Conservation (phyloP, 1,140 invertebrate species). For the Drosophila kepulauana region DNA sequence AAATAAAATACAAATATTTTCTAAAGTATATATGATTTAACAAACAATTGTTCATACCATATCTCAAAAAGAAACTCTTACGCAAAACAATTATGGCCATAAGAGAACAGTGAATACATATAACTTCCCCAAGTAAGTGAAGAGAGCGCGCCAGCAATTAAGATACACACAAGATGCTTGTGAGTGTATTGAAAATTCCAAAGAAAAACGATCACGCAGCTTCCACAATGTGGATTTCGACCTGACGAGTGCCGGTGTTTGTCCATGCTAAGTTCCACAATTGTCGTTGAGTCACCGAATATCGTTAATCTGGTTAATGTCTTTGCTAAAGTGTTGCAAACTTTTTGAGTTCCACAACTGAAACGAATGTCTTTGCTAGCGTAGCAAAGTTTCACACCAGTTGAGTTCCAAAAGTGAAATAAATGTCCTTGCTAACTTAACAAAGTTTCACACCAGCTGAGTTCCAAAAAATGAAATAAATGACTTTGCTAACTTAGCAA, state of each 20-base stretch:
- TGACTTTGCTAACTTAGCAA: neutral
- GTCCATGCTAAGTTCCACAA: neutral
- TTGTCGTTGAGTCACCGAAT: neutral
- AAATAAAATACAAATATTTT: neutral
- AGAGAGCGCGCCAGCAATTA: conserved; percentile 7
- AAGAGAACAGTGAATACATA: neutral
- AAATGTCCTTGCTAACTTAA: neutral
- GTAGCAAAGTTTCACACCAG: neutral
- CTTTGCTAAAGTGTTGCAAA: conserved; percentile 1
- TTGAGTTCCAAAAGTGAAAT: neutral
- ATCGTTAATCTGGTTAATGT: neutral
- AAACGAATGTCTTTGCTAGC: neutral
- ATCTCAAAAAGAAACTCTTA: neutral
- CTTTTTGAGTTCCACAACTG: neutral
- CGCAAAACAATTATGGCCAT: conserved; percentile 1
- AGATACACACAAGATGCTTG: conserved; percentile 15
- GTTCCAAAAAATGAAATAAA: neutral
- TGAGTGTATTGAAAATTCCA: neutral
- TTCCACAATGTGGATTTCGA: conserved; percentile 33
- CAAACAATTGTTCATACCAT: neutral
- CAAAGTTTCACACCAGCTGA: neutral
- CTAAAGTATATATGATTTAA: too few species aligned
- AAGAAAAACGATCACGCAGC: conserved; percentile 44
- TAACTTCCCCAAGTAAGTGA: neutral
- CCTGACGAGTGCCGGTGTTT: neutral